Conservation (phyloP, 2,797 vertebrate species). For the Molossus molossus region DNA sequence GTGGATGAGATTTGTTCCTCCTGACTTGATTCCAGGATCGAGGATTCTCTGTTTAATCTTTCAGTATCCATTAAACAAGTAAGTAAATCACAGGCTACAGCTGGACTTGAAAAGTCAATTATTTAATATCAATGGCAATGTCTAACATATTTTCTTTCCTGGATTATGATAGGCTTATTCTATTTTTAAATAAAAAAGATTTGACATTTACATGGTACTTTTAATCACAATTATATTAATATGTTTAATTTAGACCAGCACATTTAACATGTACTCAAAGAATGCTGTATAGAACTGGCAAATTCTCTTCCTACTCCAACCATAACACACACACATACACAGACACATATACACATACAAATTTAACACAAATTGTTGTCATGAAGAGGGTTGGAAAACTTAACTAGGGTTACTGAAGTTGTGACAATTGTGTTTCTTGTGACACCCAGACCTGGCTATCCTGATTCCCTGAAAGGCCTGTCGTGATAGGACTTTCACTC, state of each 20-base stretch:
- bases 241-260: not conserved
- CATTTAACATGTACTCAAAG: conserved; percentile 4
- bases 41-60: not conserved
- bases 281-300: conserved; percentile 2
- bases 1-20: not conserved
- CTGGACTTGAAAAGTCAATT: not conserved
- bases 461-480: not conserved
- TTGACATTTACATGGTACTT: not conserved
- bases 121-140: conserved; percentile 33
- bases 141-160: not conserved
- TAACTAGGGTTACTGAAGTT: not conserved
- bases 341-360: not conserved
- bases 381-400: not conserved
- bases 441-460: not conserved
- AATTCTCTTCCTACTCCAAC: not conserved
- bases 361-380: not conserved
- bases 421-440: not conserved
- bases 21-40: not conserved
- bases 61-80: not conserved
- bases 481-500: not conserved
- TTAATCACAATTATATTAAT: not conserved
- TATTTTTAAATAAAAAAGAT: conserved; percentile 27
- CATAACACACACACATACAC: not conserved
- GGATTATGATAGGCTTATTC: not conserved
- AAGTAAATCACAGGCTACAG: conserved; percentile 29